Evolutionary conservation across 2,888 invertebrate genomes (phyloP).

Genomic region (Psylliodes chrysocephalus): DNA sequence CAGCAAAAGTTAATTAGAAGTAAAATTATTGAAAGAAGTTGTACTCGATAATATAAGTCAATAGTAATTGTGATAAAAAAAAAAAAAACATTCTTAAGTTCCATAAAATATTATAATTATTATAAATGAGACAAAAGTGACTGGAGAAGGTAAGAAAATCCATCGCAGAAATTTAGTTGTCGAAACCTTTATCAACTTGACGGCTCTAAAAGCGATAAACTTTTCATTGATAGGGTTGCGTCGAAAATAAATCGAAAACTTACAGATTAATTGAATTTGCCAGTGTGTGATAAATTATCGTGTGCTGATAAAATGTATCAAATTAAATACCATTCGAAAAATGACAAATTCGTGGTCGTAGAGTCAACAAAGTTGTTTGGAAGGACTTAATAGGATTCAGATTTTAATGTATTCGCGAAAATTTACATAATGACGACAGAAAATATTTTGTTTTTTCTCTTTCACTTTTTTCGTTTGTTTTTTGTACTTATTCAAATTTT

Average conservation of each 20-base stretch:
- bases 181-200: slow-evolving; percentile 14
- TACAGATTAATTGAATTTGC: slow-evolving; percentile 10
- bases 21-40: too few species aligned
- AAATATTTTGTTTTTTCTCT: too few species aligned
- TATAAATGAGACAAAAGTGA: too few species aligned
- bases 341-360: slow-evolving; percentile 1
- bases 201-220: slow-evolving; percentile 6
- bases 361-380: neutral
- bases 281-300: slow-evolving; percentile 5
- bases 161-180: slow-evolving; percentile 5
- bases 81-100: too few species aligned
- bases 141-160: neutral
- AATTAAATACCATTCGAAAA: neutral
- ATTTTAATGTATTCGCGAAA: neutral
- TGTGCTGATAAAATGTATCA: neutral
- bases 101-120: too few species aligned
- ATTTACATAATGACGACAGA: neutral
- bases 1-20: too few species aligned
- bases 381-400: neutral
- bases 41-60: too few species aligned
- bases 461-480: too few species aligned
- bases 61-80: too few species aligned
- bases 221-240: slow-evolving; percentile 4
- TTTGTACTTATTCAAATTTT: too few species aligned
- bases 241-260: slow-evolving; percentile 12